These are phyloP conservation scores for Muricea muricata DNA, from an alignment of 92 coral and sea anemone species.

Conservation along the genomic window DNA sequence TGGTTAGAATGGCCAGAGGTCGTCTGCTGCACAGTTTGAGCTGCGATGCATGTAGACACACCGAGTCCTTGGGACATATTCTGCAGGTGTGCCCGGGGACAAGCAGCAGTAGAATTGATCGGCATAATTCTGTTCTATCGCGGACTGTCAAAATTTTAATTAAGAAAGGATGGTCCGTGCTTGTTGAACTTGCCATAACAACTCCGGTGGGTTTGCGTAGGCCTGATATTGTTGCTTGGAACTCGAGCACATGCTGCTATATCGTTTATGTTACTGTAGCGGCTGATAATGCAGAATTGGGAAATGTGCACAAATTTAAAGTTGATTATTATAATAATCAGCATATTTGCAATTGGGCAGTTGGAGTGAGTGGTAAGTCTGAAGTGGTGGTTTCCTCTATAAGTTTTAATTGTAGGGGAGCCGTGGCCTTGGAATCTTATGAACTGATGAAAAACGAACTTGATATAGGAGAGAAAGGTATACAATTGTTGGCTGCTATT, in stretches of 20 bases:
- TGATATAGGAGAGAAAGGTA: too few relatives aligned
- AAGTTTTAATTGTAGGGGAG: too few relatives aligned
- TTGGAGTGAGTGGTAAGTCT: too few relatives aligned
- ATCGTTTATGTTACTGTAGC: constrained; percentile 13
- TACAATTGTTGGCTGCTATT: too few relatives aligned
- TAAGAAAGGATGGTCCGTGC: background rate
- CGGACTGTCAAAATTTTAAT: background rate
- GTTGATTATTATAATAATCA: background rate
- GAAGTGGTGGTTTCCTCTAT: too few relatives aligned
- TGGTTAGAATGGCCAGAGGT: constrained; percentile 9
- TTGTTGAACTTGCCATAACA: constrained; percentile 46
- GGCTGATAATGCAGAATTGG: constrained; percentile 6
- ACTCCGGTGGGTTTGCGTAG: constrained; percentile 41
- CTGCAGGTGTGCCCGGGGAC: constrained; percentile 42
- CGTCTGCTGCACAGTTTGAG: background rate
- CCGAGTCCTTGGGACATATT: constrained; percentile 49
- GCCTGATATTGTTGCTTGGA: constrained; percentile 38
- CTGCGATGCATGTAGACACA: constrained; percentile 34
- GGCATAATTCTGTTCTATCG: constrained; percentile 20
- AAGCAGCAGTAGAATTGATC: constrained; percentile 17
- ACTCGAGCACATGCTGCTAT: background rate
- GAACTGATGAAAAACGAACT: too few relatives aligned
- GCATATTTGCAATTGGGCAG: background rate
- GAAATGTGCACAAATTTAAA: background rate
- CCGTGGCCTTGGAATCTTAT: too few relatives aligned